Evolutionary conservation across 2,797 vertebrate genomes (phyloP).

Genomic region (Masticophis lateralis): DNA sequence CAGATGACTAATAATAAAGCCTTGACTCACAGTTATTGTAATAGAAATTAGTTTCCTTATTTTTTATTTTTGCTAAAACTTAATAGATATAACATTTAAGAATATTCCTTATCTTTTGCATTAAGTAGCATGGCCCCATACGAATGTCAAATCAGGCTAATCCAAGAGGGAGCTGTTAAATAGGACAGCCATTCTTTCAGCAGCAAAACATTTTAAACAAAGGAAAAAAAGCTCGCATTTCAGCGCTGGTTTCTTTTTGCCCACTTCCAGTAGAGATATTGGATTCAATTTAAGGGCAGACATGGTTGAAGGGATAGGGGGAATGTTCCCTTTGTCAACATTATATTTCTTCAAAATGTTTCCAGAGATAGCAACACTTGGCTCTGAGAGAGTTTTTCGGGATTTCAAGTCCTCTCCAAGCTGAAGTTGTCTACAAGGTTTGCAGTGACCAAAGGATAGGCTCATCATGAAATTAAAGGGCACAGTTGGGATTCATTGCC

Average conservation of each 20-base stretch:
- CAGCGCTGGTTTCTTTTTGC: neutral
- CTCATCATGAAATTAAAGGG: neutral
- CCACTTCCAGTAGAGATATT: neutral
- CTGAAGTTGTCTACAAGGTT: neutral
- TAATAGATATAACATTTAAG: neutral
- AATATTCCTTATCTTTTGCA: neutral
- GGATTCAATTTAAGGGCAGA: neutral
- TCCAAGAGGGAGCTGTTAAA: neutral
- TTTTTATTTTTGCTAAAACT: neutral
- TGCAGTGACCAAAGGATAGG: neutral
- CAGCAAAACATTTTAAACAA: neutral
- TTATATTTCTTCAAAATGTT: neutral
- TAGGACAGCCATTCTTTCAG: neutral
- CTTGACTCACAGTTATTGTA: neutral
- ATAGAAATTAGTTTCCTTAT: neutral
- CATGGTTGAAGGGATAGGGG: neutral
- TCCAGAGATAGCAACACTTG: neutral
- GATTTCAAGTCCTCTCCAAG: neutral
- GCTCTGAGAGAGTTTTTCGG: neutral
- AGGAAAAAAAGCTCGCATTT: neutral
- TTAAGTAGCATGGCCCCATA: neutral
- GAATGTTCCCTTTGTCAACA: neutral
- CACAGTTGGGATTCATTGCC: neutral
- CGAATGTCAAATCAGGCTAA: fast-evolving
- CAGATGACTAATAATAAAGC: neutral